These are phyloP conservation scores for Drosophila persimilis DNA, from an alignment of 1,140 invertebrate species.

Conservation along the genomic window DNA sequence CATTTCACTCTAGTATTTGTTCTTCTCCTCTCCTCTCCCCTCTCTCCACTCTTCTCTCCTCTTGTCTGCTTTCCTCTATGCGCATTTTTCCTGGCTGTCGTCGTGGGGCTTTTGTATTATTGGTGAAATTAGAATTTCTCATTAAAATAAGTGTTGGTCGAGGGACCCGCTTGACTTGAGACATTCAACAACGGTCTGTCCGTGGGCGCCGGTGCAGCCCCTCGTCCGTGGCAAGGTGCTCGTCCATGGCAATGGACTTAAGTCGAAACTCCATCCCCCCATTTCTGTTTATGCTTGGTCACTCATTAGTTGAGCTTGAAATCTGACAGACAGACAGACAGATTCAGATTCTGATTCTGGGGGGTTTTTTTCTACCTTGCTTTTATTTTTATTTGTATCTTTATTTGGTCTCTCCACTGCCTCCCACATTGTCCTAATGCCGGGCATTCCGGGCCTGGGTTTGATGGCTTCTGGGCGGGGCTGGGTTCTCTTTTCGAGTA, in stretches of 20 bases:
- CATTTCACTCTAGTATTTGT: constrained; percentile 35
- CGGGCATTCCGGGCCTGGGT: not conserved
- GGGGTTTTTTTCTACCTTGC: constrained; percentile 5
- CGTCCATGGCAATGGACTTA: constrained; percentile 68
- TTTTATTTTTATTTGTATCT: constrained; percentile 18
- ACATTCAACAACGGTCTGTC: constrained; percentile 45
- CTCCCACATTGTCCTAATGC: not conserved
- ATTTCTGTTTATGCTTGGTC: constrained; percentile 58
- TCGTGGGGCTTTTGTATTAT: constrained; percentile 64
- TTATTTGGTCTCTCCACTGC: constrained; percentile 19
- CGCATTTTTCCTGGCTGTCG: constrained; percentile 50
- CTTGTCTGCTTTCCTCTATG: constrained; percentile 33
- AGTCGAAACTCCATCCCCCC: constrained; percentile 32
- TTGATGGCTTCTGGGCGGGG: constrained; percentile 56
- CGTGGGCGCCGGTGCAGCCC: no score
- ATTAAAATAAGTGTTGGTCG: constrained; percentile 79
- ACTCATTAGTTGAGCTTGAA: constrained; percentile 76
- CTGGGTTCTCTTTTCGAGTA: constrained; percentile 31
- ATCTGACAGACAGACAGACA: constrained; percentile 56
- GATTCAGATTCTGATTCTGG: constrained; percentile 21
- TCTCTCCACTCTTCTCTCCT: no score
- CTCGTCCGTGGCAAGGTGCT: no score
- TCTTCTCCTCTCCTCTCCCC: not conserved
- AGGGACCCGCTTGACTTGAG: constrained; percentile 72
- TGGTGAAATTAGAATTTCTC: constrained; percentile 81